phyloP scores from a whole-genome alignment of 1,140 invertebrate species.

The Drosophila oshimai region DNA sequence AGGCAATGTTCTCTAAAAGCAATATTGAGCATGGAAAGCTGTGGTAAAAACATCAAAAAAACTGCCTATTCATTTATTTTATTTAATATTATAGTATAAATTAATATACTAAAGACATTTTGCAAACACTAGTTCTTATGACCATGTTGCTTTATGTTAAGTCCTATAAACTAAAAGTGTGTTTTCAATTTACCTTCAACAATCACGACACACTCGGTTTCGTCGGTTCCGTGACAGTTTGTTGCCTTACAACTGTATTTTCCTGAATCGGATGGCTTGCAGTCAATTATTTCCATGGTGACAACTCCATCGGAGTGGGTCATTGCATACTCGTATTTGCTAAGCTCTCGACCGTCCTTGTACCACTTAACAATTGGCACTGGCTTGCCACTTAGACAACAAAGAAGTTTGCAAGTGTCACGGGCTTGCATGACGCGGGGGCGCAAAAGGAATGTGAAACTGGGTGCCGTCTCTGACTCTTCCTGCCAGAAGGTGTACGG shows the following conservation, averaged over 20 bases:
- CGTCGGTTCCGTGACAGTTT: slow-evolving; percentile 95
- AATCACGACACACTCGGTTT: slow-evolving; percentile 97
- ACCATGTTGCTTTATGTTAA: too few relatives aligned
- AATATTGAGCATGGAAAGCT: too few relatives aligned
- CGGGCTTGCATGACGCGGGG: slow-evolving; percentile 98
- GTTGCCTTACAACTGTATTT: slow-evolving; percentile 97
- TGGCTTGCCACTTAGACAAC: slow-evolving; percentile 97
- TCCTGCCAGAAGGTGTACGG: slow-evolving; percentile 92
- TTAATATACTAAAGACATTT: too few relatives aligned
- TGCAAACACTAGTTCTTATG: too few relatives aligned
- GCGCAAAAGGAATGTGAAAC: slow-evolving; percentile 98
- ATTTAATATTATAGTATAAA: too few relatives aligned
- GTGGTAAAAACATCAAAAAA: too few relatives aligned
- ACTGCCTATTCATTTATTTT: too few relatives aligned
- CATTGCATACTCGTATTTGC: slow-evolving; percentile 95
- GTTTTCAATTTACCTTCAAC: slow-evolving; percentile 91
- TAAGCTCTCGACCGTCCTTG: slow-evolving; percentile 95
- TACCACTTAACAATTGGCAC: slow-evolving; percentile 95
- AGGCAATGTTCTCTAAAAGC: too few relatives aligned
- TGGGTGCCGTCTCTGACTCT: slow-evolving; percentile 93
- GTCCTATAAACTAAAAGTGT: not conserved
- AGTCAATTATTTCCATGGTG: slow-evolving; percentile 97
- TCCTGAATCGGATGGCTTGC: slow-evolving; percentile 96
- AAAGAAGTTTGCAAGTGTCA: slow-evolving; percentile 97
- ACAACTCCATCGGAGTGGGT: slow-evolving; percentile 96